Percentiles rank a stretch among this genome's conserved stretches.
These are phyloP conservation scores for Hetaerina americana DNA, from an alignment of 1,140 invertebrate species.

Conservation along the genomic window DNA sequence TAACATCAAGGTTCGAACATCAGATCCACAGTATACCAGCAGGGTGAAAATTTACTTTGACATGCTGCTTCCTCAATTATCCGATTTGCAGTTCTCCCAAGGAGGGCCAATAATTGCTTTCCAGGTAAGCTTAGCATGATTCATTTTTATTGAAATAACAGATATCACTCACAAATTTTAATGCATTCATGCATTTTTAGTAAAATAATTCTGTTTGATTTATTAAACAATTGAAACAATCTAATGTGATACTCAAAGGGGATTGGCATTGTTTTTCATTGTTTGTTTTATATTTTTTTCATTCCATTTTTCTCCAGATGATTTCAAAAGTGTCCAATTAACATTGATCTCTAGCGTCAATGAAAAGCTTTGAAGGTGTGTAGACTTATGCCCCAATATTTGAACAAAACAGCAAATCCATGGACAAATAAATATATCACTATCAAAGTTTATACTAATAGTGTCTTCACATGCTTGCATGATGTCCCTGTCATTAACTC, in stretches of 20 bases:
- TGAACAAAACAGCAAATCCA: too few relatives aligned
- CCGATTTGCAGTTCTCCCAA: conserved; percentile 29
- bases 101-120: conserved; percentile 35
- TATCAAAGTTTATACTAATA: too few relatives aligned
- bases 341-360: too few relatives aligned
- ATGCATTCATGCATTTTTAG: not conserved
- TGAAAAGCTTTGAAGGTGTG: too few relatives aligned
- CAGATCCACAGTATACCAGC: conserved; percentile 26
- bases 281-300: not conserved
- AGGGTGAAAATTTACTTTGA: conserved; percentile 28
- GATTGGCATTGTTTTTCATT: too few relatives aligned
- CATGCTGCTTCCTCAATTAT: conserved; percentile 26
- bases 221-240: not conserved
- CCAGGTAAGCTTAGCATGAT: conserved; percentile 14
- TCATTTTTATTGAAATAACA: not conserved
- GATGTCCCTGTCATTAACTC: too few relatives aligned
- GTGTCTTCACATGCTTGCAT: too few relatives aligned
- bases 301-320: not conserved
- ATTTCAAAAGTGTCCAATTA: not conserved
- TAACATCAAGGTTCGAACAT: conserved; percentile 30
- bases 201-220: not conserved
- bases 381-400: too few relatives aligned
- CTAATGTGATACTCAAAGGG: too few relatives aligned
- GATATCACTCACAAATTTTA: not conserved
- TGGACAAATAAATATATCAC: too few relatives aligned